Percentiles rank a stretch among this genome's conserved stretches.
Conservation (phyloP, 2,888 invertebrate species). For the Catocala sponsa region DNA sequence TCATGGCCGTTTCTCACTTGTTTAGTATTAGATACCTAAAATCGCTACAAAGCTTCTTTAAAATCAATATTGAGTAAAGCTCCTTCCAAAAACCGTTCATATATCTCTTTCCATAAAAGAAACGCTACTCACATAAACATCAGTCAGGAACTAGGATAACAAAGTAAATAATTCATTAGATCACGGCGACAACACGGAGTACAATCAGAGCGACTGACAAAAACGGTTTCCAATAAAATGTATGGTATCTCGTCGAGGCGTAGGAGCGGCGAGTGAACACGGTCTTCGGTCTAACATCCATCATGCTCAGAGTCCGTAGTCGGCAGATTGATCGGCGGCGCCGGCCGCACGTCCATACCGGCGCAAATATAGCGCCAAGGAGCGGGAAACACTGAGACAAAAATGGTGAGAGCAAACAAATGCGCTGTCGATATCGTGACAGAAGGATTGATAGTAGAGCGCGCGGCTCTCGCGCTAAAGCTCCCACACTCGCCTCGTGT, state of each 20-base stretch:
- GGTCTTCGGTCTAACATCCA: conserved; percentile 71
- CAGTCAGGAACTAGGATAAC: conserved; percentile 58
- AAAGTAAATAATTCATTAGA: conserved; percentile 78
- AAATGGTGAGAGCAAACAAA: conserved; percentile 86
- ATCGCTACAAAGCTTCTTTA: conserved; percentile 24
- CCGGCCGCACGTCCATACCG: conserved; percentile 59
- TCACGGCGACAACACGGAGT: conserved; percentile 63
- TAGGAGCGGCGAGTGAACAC: conserved; percentile 54
- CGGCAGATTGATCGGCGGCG: conserved; percentile 81
- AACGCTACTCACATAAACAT: conserved; percentile 63
- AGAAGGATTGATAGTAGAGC: conserved; percentile 83
- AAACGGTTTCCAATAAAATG: conserved; percentile 69
- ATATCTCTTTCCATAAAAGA: conserved; percentile 45
- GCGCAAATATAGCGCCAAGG: conserved; percentile 61
- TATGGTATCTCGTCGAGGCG: conserved; percentile 68
- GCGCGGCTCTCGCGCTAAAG: conserved; percentile 38
- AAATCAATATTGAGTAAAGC: conserved; percentile 30
- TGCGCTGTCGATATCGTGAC: conserved; percentile 84
- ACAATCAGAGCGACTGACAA: conserved; percentile 62
- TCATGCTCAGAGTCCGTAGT: conserved; percentile 77
- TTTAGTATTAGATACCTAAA: neutral
- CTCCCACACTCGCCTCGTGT: conserved; percentile 30
- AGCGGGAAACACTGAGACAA: conserved; percentile 78
- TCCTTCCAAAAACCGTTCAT: conserved; percentile 38
- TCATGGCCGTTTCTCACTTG: too few species aligned